Conservation (phyloP, 64 coral and sea anemone genomes). For the Catalaphyllia jardinei region DNA sequence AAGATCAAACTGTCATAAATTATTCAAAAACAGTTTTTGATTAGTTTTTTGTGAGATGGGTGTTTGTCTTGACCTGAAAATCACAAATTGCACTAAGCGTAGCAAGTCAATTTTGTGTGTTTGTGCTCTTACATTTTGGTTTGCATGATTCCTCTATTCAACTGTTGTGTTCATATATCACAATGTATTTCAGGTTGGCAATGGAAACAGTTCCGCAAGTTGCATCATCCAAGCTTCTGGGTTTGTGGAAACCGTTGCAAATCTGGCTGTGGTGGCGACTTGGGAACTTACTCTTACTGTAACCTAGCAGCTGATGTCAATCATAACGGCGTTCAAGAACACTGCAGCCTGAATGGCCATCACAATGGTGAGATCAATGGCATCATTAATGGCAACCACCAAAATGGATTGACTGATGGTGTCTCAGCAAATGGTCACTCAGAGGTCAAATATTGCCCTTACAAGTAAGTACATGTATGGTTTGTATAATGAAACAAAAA, state of each 20-base stretch:
- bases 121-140: too few relatives aligned
- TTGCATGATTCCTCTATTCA: too few relatives aligned
- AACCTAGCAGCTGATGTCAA: conserved; percentile 33
- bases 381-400: neutral
- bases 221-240: conserved; percentile 58
- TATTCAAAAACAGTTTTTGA: too few relatives aligned
- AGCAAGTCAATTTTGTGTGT: too few relatives aligned
- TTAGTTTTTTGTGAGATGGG: too few relatives aligned
- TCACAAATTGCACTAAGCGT: too few relatives aligned
- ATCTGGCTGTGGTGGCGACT: conserved; percentile 46
- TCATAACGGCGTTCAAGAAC: neutral
- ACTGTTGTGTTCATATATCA: too few relatives aligned
- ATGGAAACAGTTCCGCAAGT: conserved; percentile 44
- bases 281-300: conserved; percentile 62
- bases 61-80: too few relatives aligned
- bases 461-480: conserved; percentile 11
- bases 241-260: conserved; percentile 45
- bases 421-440: neutral
- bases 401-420: neutral
- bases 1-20: too few relatives aligned
- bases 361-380: neutral
- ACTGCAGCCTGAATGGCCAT: neutral
- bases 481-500: too few relatives aligned
- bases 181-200: conserved; percentile 35
- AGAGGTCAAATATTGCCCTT: neutral